Evolutionary conservation across 2,888 invertebrate genomes (phyloP).

Genomic region (Chaitophorus viminalis): DNA sequence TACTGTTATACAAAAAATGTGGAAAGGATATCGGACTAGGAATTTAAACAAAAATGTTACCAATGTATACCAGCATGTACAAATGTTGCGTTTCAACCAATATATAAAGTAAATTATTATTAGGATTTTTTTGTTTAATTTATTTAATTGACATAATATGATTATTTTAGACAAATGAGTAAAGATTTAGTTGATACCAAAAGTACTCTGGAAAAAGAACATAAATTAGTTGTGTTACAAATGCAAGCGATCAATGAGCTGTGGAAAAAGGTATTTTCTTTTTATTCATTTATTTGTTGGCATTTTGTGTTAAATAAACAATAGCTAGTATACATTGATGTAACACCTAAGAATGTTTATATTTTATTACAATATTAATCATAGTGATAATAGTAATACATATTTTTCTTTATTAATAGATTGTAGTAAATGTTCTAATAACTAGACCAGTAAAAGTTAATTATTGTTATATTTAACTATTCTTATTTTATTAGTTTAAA

Average conservation of each 20-base stretch:
- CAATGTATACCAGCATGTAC: constrained; percentile 75
- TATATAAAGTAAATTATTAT: constrained; percentile 78
- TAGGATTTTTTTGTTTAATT: constrained; percentile 12
- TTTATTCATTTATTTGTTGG: constrained; percentile 64
- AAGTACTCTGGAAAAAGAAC: constrained; percentile 83
- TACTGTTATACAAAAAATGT: constrained; percentile 84
- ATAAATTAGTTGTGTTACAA: constrained; percentile 86
- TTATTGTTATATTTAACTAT: too few relatives aligned
- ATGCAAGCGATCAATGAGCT: constrained; percentile 91
- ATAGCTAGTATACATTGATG: neutral
- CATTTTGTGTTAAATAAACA: too few relatives aligned
- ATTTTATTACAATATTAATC: neutral
- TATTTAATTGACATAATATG: neutral
- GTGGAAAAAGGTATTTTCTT: constrained; percentile 83
- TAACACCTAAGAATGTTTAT: neutral
- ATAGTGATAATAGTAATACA: too few relatives aligned
- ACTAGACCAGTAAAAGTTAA: too few relatives aligned
- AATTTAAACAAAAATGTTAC: constrained; percentile 77
- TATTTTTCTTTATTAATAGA: too few relatives aligned
- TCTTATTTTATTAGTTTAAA: neutral
- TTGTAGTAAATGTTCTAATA: too few relatives aligned
- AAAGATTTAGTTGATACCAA: constrained; percentile 87
- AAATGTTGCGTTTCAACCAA: constrained; percentile 81
- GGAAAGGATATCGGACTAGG: constrained; percentile 84
- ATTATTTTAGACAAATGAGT: constrained; percentile 75